Percentiles rank a stretch among this genome's conserved stretches.
These are phyloP conservation scores for Orthosia gothica DNA, from an alignment of 2,888 invertebrate genomes.

Conservation along the genomic window DNA sequence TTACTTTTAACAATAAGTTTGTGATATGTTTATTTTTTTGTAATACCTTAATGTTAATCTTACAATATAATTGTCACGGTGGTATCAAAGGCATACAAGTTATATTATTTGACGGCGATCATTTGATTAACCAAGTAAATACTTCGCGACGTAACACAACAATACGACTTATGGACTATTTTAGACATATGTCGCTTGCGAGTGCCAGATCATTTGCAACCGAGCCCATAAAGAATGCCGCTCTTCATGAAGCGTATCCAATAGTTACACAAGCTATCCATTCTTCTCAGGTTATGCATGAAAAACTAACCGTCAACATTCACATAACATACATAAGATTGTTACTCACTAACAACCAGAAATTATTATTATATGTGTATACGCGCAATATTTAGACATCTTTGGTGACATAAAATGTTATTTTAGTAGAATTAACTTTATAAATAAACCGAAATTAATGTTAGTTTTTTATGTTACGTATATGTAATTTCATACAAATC, in stretches of 20 bases:
- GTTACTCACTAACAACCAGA: slow-evolving; percentile 16
- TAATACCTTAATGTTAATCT: slow-evolving; percentile 67
- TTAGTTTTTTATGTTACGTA: slow-evolving; percentile 14
- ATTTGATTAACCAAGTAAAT: slow-evolving; percentile 28
- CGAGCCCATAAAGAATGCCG: not conserved
- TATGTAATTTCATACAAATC: slow-evolving; percentile 28
- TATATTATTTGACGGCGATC: slow-evolving; percentile 58
- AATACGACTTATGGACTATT: slow-evolving; percentile 2
- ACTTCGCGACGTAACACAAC: slow-evolving; percentile 17
- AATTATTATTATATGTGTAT: slow-evolving; percentile 27
- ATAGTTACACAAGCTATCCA: not conserved
- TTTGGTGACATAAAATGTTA: slow-evolving; percentile 58
- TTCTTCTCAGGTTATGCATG: not conserved
- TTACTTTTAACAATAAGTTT: slow-evolving; percentile 67
- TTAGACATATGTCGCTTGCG: not conserved
- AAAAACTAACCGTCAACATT: slow-evolving; percentile 2
- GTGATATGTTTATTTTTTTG: slow-evolving; percentile 75
- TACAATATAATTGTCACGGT: slow-evolving; percentile 68
- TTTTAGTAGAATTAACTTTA: slow-evolving; percentile 22
- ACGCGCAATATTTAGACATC: slow-evolving; percentile 56
- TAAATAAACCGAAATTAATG: slow-evolving; percentile 23
- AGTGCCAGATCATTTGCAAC: slow-evolving; percentile 1
- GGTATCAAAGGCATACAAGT: slow-evolving; percentile 67
- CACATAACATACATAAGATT: slow-evolving; percentile 6
- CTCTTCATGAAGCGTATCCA: not conserved